Evolutionary conservation across 2,797 vertebrate genomes (phyloP), one percentile per base, ranked within the genome.

Genomic region (Crocodylus rhombifer): DNA sequence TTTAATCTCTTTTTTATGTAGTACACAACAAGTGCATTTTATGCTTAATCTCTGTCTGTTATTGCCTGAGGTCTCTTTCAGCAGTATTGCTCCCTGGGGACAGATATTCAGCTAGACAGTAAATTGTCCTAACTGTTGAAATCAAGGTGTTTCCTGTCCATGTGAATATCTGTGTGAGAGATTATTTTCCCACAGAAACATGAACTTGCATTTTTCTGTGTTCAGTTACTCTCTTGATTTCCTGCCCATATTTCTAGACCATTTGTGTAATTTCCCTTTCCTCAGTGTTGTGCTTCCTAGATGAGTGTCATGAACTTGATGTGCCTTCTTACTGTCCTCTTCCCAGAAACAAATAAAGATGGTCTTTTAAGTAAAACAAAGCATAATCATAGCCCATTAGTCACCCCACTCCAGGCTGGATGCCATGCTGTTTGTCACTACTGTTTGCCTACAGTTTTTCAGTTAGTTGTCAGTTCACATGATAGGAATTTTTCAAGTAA

Each of bases 351-450:
- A 90, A 76, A 36, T 14, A 56, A n/a, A 87, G 28, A 12, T 79
- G 1, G 13, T 76, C 8, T 80, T n/a, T 62, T 57, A 25, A 33
- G 28, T 18, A 61, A 14, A 51, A 84, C 26, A 57, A 18, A 15
- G 26, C 5, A 0, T 12, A 11, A 5, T 51, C n/a, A 5, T 61
- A 23, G 14, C 14, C 15, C 30, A 3, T 10, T 14, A 5, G 15
- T 42, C 14, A 1, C 57, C 67, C 21, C n/a, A 26, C 42, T 63
- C 57, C 77, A 89, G 55, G 18, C 73, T 21, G 30, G 7, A 0
- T 18, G 20, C 33, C 23, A 51, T 71, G 75, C 55, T 84, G 51
- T 51, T 78, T n/a, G 26, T 62, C 16, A 1, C 16, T 12, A 7
- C 75, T 55, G 30, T 55, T 80, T 16, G 58, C 78, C 25, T 62